Evolutionary conservation across 2,888 invertebrate genomes (phyloP), one percentile per base, ranked within the genome.

Genomic region (Leuctra nigra): DNA sequence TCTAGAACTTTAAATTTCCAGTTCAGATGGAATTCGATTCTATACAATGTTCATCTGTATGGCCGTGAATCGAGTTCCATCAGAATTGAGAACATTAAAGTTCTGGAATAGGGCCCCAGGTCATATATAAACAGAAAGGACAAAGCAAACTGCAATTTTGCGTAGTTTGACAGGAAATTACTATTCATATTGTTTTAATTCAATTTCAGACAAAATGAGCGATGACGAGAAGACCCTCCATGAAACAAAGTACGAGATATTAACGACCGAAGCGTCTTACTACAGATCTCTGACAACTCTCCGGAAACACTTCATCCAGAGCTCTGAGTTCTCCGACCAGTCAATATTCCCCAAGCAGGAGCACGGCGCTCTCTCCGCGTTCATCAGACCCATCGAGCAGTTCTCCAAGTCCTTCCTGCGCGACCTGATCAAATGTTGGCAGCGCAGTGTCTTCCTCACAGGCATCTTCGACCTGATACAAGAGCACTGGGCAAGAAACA

Each of bases 201-300:
- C n/a, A n/a, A n/a, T 47, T 25, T 3, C 25, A 47, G 47, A 29
- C 25, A 4, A 4, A 14, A 6, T 47, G n/a, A 47, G 47, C n/a
- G 3, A 7, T 6, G 16, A 24, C 16, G 47, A 47, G 25, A 47
- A 47, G 25, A 16, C 13, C 25, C 4, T 29, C n/a, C 25, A 47
- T n/a, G 47, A 47, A 25, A 29, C 47, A 2, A 47, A 47, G 25
- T 47, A 25, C 47, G 47, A 47, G 29, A 47, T 47, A 13, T 23
- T 24, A n/a, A 16, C 23, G 25, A 47, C 47, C 14, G 47, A 47
- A 14, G 13, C 25, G 4, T 25, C 47, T 4, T 47, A 25, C 18
- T 39, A 18, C 4, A 39, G 20, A 39, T 39, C 39, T 3, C 16
- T 39, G 20, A 39, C 16, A 39, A 2, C 20, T 4, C 39, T 39